These are phyloP conservation scores for Drosophila helvetica DNA, from an alignment of 2,888 invertebrate genomes.

Conservation along the genomic window DNA sequence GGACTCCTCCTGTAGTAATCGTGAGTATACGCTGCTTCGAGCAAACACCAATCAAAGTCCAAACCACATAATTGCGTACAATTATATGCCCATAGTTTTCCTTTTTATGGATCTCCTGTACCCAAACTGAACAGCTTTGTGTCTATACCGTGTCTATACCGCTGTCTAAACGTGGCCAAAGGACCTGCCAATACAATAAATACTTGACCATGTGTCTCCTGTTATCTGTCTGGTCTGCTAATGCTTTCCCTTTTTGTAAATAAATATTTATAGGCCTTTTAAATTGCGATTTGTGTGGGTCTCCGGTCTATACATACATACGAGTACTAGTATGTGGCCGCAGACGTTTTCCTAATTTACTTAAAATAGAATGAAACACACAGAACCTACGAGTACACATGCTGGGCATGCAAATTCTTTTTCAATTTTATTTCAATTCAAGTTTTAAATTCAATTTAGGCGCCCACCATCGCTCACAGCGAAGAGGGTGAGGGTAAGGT, in stretches of 20 bases:
- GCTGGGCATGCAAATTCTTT: slow-evolving; percentile 59
- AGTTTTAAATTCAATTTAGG: slow-evolving; percentile 72
- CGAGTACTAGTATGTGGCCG: not conserved
- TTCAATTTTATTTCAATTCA: slow-evolving; percentile 70
- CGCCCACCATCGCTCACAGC: slow-evolving; percentile 16
- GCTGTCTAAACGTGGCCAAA: not conserved
- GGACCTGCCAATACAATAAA: slow-evolving; percentile 3
- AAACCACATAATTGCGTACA: not conserved
- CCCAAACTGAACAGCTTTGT: not conserved
- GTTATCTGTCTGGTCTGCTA: slow-evolving; percentile 3
- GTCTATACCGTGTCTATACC: slow-evolving; percentile 17
- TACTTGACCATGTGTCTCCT: not conserved
- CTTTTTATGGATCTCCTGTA: not conserved
- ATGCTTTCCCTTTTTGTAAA: slow-evolving; percentile 40
- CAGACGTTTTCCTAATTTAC: slow-evolving; percentile 60
- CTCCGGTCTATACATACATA: not conserved
- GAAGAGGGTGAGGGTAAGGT: not conserved
- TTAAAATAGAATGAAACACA: slow-evolving; percentile 52
- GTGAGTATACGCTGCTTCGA: too few relatives aligned
- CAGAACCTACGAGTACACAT: slow-evolving; percentile 1
- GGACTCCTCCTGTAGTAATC: too few relatives aligned
- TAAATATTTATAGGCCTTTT: slow-evolving; percentile 71
- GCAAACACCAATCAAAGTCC: not conserved
- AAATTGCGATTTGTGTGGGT: slow-evolving; percentile 59
- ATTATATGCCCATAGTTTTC: not conserved